A percentile compares a stretch with the other conserved stretches of the same genome.
Evolutionary conservation across 2,797 vertebrate species (phyloP).

Genomic region (Lophius americanus): DNA sequence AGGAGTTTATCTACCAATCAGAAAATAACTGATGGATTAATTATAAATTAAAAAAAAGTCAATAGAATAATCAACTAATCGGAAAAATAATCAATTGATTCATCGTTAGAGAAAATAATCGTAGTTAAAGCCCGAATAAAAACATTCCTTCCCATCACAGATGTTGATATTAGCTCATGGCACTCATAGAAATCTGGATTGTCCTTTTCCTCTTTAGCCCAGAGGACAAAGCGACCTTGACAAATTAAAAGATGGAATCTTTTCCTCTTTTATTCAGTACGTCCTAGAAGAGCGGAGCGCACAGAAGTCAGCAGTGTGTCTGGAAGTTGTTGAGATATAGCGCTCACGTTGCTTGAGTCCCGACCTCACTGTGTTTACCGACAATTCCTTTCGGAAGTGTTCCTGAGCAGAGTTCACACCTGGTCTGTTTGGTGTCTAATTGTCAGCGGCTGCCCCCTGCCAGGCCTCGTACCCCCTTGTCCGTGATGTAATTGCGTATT

Average conservation of each 20-base stretch:
- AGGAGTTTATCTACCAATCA: too few species aligned
- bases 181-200: neutral
- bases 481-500: conserved; percentile 76
- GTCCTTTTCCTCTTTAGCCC: neutral
- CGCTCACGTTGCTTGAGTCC: neutral
- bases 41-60: too few species aligned
- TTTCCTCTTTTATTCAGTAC: neutral
- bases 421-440: conserved; percentile 74
- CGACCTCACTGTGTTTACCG: neutral
- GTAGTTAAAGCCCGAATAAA: too few species aligned
- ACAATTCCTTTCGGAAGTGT: conserved; percentile 16
- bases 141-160: too few species aligned
- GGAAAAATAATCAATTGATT: too few species aligned
- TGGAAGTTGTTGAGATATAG: neutral
- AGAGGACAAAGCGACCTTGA: too few species aligned
- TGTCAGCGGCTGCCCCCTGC: conserved; percentile 69
- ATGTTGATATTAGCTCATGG: too few species aligned
- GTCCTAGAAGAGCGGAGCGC: too few species aligned
- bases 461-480: conserved; percentile 63
- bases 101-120: too few species aligned
- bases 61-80: too few species aligned
- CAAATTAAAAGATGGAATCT: neutral
- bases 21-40: too few species aligned
- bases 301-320: too few species aligned
- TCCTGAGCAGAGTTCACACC: conserved; percentile 61